phyloP scores from a whole-genome alignment of 2,113 vertebrate genomes.

The Lasiurus cinereus region DNA sequence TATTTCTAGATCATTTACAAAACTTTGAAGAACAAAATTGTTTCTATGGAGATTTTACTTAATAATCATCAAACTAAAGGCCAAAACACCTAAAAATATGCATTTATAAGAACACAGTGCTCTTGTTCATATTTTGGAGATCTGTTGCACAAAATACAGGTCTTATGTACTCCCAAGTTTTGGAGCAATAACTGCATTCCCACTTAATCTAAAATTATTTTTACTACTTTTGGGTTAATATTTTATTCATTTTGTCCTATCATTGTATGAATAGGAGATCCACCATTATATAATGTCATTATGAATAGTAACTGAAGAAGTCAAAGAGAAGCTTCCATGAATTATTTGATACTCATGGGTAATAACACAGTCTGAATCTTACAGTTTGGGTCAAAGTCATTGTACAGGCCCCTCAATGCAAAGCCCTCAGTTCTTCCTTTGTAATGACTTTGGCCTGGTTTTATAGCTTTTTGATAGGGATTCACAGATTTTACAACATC shows the following conservation, averaged over 20 bases:
- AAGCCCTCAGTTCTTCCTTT: constrained; percentile 20
- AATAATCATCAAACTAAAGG: background rate
- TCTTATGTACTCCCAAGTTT: background rate
- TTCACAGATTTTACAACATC: constrained; percentile 58
- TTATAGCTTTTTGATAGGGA: constrained; percentile 57
- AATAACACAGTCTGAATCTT: background rate
- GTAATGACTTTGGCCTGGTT: constrained; percentile 34
- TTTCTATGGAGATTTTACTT: constrained; percentile 4
- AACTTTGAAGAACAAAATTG: constrained; percentile 11
- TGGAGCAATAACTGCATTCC: background rate
- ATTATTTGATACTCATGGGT: background rate
- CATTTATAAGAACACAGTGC: background rate
- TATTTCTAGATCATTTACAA: constrained; percentile 24
- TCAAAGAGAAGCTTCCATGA: background rate
- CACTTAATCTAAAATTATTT: background rate
- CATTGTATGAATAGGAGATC: background rate
- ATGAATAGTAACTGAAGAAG: background rate
- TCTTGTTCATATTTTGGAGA: background rate
- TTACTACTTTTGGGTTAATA: background rate
- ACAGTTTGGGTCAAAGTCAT: background rate
- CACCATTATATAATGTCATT: background rate
- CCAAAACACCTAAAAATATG: background rate
- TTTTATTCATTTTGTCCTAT: background rate
- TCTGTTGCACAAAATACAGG: background rate
- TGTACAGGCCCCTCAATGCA: background rate